A percentile compares a stretch with the other conserved stretches of the same genome.
These are phyloP conservation scores for Cyprinodon diabolis DNA, from an alignment of 2,797 vertebrate genomes.

Conservation along the genomic window DNA sequence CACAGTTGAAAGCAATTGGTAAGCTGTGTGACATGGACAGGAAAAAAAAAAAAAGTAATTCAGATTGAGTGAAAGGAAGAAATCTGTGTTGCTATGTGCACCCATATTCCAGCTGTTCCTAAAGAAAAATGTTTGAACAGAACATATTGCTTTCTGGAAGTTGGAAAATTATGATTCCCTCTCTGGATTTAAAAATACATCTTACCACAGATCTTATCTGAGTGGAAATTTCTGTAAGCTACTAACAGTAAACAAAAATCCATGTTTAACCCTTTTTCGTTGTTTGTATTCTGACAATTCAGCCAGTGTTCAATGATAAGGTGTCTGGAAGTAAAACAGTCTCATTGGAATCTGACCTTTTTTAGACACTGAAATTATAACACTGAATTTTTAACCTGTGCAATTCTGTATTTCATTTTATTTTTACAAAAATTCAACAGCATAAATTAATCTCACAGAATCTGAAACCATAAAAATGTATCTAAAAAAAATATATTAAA, in stretches of 20 bases:
- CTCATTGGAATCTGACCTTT: too few relatives aligned
- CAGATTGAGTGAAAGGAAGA: constrained; percentile 48
- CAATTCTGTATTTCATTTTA: too few relatives aligned
- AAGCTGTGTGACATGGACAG: constrained; percentile 52
- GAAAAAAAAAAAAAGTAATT: constrained; percentile 51
- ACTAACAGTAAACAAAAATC: background rate
- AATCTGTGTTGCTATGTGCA: constrained; percentile 38
- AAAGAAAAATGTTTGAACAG: constrained; percentile 45
- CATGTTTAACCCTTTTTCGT: too few relatives aligned
- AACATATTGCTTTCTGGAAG: constrained; percentile 25
- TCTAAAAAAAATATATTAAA: too few relatives aligned
- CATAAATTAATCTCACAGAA: too few relatives aligned
- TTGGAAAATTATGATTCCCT: constrained; percentile 34
- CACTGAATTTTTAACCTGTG: too few relatives aligned
- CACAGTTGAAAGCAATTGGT: constrained; percentile 36
- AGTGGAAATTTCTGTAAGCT: background rate
- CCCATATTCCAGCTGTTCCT: constrained; percentile 42
- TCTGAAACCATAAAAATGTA: too few relatives aligned
- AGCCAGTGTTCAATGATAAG: too few relatives aligned
- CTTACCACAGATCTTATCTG: constrained; percentile 1
- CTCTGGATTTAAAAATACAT: constrained; percentile 25
- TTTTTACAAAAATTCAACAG: too few relatives aligned
- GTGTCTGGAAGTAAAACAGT: too few relatives aligned
- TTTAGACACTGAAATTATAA: too few relatives aligned
- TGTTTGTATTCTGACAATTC: too few relatives aligned